These are phyloP conservation scores for Phymanthus crucifer DNA, from an alignment of 92 coral and sea anemone genomes.

Conservation along the genomic window DNA sequence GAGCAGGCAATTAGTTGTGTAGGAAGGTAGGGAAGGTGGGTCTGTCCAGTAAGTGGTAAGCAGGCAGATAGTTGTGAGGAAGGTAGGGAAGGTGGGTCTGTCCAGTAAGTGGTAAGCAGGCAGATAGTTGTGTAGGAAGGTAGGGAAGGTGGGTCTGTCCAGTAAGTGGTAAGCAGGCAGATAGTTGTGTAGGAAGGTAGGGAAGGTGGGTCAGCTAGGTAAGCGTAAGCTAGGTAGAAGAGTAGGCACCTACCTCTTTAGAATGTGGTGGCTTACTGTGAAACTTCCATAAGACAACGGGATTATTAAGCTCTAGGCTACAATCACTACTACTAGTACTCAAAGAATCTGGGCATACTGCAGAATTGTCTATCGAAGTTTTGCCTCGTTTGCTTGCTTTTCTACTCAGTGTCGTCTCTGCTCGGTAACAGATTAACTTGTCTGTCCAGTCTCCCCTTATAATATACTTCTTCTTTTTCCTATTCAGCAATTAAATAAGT, in stretches of 20 bases:
- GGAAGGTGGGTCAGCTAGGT: background rate
- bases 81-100: too few relatives aligned
- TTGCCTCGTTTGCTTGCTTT: conserved; percentile 42
- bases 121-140: too few relatives aligned
- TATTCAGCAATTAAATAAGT: conserved; percentile 20
- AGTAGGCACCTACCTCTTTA: conserved; percentile 65
- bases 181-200: too few relatives aligned
- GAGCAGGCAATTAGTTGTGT: too few relatives aligned
- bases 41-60: too few relatives aligned
- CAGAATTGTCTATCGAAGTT: background rate
- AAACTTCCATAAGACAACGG: conserved; percentile 74
- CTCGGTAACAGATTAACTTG: conserved; percentile 63
- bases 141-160: too few relatives aligned
- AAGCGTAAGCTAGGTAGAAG: background rate
- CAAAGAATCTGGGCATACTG: conserved; percentile 11
- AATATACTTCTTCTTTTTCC: conserved; percentile 76
- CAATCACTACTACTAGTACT: conserved; percentile 46
- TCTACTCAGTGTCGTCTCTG: conserved; percentile 37
- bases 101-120: too few relatives aligned
- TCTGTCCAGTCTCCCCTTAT: conserved; percentile 94
- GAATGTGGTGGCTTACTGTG: conserved; percentile 80
- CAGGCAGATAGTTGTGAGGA: too few relatives aligned
- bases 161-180: too few relatives aligned
- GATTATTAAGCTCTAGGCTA: conserved; percentile 34
- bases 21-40: too few relatives aligned